A percentile compares a stretch with the other conserved stretches of the same genome.
These are phyloP conservation scores for Microplitis mediator DNA, from an alignment of 1,140 invertebrate species.

Conservation along the genomic window DNA sequence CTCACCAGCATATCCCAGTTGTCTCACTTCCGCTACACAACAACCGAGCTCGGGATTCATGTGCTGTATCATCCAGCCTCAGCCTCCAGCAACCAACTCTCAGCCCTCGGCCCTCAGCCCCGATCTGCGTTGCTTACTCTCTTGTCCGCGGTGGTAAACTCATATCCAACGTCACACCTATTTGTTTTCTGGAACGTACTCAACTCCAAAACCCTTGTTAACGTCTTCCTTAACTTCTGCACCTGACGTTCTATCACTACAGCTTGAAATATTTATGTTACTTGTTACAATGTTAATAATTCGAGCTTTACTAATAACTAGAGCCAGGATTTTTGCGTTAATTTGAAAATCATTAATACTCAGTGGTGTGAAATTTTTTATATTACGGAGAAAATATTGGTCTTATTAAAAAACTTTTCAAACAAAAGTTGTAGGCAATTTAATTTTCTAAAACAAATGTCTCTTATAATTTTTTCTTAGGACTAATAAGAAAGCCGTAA, in stretches of 20 bases:
- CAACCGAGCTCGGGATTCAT: constrained; percentile 2
- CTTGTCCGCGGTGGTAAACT: neutral
- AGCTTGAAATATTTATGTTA: neutral
- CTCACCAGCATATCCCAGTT: neutral
- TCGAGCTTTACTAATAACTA: neutral
- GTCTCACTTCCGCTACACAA: constrained; percentile 10
- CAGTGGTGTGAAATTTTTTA: no score
- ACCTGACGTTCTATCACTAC: constrained; percentile 9
- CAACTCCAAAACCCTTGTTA: constrained; percentile 20
- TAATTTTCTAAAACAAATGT: no score
- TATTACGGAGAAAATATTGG: no score
- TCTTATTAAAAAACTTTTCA: no score
- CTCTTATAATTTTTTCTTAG: no score
- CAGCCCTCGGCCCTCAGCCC: neutral
- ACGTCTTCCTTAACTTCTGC: constrained; percentile 5
- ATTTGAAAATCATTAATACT: no score
- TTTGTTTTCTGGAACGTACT: constrained; percentile 6
- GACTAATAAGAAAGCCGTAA: no score
- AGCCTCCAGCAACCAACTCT: neutral
- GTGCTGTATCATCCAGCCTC: neutral
- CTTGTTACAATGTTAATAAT: neutral
- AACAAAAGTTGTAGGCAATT: no score
- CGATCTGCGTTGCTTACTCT: neutral
- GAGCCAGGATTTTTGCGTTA: no score
- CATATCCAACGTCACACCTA: constrained; percentile 17